Conservation (phyloP, 2,113 vertebrate species). For the Spilogale gracilis region DNA sequence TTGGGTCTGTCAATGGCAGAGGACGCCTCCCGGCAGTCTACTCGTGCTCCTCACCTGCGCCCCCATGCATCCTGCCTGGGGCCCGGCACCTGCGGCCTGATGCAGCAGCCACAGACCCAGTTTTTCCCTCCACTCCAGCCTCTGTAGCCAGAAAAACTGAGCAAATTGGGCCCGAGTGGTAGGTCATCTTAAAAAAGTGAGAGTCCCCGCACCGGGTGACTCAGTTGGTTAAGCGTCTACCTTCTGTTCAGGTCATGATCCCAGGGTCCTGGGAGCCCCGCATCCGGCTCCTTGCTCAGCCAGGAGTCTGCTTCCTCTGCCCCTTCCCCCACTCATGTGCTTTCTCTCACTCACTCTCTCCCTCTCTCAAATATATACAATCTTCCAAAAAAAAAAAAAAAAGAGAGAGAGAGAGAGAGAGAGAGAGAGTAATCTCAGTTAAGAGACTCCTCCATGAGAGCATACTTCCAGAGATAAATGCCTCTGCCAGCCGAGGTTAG, state of each 20-base stretch:
- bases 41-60: neutral
- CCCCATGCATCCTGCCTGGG: too few relatives aligned
- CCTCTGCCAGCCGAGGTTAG: neutral
- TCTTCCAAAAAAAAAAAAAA: too few relatives aligned
- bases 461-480: neutral
- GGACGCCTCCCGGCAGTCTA: too few relatives aligned
- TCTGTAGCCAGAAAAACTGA: neutral
- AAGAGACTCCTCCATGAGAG: neutral
- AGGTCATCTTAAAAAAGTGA: neutral
- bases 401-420: neutral
- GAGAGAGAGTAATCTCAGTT: neutral
- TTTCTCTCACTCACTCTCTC: too few relatives aligned
- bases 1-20: neutral
- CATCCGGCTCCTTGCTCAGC: too few relatives aligned
- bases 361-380: too few relatives aligned
- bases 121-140: neutral
- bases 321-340: too few relatives aligned
- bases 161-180: neutral
- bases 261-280: too few relatives aligned
- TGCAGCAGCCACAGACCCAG: neutral
- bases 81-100: rapidly evolving
- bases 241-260: too few relatives aligned
- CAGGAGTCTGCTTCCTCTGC: too few relatives aligned
- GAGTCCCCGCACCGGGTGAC: too few relatives aligned
- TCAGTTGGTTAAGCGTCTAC: too few relatives aligned